phyloP scores from a whole-genome alignment of 2,797 vertebrate species.

The Schizothorax lantsangensis region DNA sequence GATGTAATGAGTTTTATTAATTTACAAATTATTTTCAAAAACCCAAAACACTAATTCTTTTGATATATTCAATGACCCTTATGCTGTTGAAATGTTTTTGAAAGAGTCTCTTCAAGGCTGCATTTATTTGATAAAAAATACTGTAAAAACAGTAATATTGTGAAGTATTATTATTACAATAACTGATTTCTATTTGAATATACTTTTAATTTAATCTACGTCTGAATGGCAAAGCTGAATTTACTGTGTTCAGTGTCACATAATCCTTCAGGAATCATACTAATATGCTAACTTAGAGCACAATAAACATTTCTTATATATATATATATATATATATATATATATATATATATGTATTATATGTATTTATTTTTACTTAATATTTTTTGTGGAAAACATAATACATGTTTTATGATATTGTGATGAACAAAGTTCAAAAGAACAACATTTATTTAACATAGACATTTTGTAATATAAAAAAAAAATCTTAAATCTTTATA shows the following conservation, averaged over 20 bases:
- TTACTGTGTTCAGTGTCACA: not conserved
- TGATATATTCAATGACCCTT: not conserved
- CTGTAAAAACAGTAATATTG: not conserved
- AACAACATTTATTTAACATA: too few species aligned
- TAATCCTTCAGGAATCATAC: not conserved
- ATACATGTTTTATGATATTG: too few species aligned
- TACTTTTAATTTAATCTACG: not conserved
- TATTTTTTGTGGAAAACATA: too few species aligned
- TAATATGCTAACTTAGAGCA: not conserved
- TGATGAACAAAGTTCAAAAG: too few species aligned
- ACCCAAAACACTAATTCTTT: not conserved
- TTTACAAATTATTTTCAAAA: not conserved
- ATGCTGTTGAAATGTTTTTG: not conserved
- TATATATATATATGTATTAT: too few species aligned
- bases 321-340: too few species aligned
- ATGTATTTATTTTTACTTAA: too few species aligned
- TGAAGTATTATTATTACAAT: not conserved
- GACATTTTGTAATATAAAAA: too few species aligned
- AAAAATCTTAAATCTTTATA: not conserved
- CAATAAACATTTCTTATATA: not conserved
- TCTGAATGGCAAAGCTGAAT: not conserved
- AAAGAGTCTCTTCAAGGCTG: not conserved
- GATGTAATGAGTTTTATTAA: not conserved
- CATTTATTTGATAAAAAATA: too few species aligned
- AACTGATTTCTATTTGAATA: not conserved